Conservation (phyloP, 2,113 vertebrate species). For the Phaetusa simplex region DNA sequence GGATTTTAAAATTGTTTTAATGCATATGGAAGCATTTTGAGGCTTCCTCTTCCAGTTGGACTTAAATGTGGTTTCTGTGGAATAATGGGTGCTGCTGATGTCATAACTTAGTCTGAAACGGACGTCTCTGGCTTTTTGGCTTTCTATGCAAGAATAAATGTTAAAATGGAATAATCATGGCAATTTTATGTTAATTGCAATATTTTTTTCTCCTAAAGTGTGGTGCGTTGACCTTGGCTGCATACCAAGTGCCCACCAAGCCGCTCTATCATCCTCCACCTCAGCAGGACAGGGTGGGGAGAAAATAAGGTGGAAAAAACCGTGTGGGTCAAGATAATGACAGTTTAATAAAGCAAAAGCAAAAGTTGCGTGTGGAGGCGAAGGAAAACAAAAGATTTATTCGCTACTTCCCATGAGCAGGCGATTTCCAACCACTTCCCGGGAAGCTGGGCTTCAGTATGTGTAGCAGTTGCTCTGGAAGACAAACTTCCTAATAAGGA, state of each 20-base stretch:
- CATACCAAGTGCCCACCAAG: not conserved
- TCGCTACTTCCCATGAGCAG: not conserved
- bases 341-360: not conserved
- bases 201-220: not conserved
- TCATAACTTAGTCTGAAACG: not conserved
- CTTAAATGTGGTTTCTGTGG: not conserved
- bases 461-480: not conserved
- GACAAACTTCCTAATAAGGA: not conserved
- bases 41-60: not conserved
- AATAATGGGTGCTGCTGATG: not conserved
- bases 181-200: not conserved
- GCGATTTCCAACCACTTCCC: not conserved
- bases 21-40: not conserved
- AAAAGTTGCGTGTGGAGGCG: not conserved
- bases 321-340: not conserved
- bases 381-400: not conserved
- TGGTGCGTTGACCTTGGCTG: not conserved
- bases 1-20: not conserved
- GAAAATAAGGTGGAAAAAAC: not conserved
- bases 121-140: not conserved
- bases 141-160: not conserved
- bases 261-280: not conserved
- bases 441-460: not conserved
- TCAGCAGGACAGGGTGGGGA: not conserved
- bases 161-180: not conserved